Conservation (phyloP, 92 coral and sea anemone genomes). For the Metridium senile region DNA sequence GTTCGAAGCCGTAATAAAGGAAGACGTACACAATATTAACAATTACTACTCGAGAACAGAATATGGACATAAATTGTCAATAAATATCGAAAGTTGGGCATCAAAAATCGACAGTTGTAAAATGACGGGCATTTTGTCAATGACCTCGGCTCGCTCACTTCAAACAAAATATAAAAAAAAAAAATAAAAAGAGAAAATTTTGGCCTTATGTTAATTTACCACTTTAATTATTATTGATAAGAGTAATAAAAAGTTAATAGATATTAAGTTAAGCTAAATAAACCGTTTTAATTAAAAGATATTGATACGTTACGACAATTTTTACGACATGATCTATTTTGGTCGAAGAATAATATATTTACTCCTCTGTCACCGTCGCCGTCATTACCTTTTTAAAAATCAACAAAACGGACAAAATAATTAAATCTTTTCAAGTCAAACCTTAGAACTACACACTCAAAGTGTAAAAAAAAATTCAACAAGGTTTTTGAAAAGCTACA, state of each 20-base stretch:
- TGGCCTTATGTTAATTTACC: too few relatives aligned
- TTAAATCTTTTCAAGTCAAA: not conserved
- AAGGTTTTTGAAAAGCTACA: too few relatives aligned
- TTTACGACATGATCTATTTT: too few relatives aligned
- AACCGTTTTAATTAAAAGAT: too few relatives aligned
- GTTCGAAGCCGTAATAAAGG: constrained; percentile 14
- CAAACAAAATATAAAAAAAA: not conserved
- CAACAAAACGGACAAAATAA: not conserved
- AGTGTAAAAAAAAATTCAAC: too few relatives aligned
- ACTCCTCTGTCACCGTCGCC: too few relatives aligned
- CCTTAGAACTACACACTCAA: not conserved
- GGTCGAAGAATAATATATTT: too few relatives aligned
- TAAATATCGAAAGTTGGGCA: not conserved
- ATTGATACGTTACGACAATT: too few relatives aligned
- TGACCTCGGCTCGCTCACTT: not conserved
- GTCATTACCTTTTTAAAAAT: not conserved
- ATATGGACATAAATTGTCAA: not conserved
- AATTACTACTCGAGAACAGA: constrained; percentile 2
- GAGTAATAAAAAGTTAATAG: too few relatives aligned
- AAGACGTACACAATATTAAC: constrained; percentile 2
- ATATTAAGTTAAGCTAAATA: too few relatives aligned
- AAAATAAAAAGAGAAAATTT: too few relatives aligned
- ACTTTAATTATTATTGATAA: too few relatives aligned
- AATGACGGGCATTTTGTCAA: not conserved
- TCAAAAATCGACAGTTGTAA: not conserved